Conservation (phyloP, 2,888 invertebrate species). For the Diadromus collaris region DNA sequence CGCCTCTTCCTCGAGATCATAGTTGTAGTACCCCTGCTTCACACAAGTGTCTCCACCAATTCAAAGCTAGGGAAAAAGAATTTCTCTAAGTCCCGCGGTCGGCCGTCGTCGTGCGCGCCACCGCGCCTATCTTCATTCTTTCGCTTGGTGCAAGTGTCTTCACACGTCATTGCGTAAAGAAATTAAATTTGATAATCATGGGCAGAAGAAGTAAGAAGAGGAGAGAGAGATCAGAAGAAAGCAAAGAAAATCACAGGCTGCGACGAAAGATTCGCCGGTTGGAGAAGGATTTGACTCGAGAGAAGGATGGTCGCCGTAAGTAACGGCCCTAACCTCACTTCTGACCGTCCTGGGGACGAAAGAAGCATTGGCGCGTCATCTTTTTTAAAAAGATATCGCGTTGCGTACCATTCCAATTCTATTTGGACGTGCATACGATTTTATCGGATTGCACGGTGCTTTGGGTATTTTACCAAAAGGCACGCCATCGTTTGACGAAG, state of each 20-base stretch:
- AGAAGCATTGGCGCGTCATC: conserved; percentile 21
- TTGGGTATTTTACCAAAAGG: conserved; percentile 15
- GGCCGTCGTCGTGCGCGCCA: conserved; percentile 15
- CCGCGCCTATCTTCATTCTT: conserved; percentile 41
- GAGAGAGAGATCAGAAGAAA: conserved; percentile 23
- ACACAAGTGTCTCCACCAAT: conserved; percentile 39
- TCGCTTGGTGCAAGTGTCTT: conserved; percentile 44
- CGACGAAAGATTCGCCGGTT: conserved; percentile 43
- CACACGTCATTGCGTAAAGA: conserved; percentile 26
- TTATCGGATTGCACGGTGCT: conserved; percentile 26
- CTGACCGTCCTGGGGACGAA: background rate
- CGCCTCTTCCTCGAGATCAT: conserved; percentile 42
- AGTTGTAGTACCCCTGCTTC: conserved; percentile 21
- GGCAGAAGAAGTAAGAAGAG: conserved; percentile 42
- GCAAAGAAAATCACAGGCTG: conserved; percentile 12
- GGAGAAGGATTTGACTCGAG: conserved; percentile 37
- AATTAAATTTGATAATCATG: conserved; percentile 19
- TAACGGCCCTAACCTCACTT: conserved; percentile 44
- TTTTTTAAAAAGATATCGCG: conserved; percentile 21
- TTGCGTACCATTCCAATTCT: conserved; percentile 22
- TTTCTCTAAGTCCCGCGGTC: conserved; percentile 3
- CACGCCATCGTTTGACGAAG: conserved; percentile 27
- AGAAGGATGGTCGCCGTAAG: conserved; percentile 40
- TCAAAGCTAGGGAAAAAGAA: conserved; percentile 18
- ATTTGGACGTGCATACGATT: conserved; percentile 33